These are phyloP conservation scores for Sturnus vulgaris DNA, from an alignment of 2,113 vertebrate genomes.

Conservation along the genomic window DNA sequence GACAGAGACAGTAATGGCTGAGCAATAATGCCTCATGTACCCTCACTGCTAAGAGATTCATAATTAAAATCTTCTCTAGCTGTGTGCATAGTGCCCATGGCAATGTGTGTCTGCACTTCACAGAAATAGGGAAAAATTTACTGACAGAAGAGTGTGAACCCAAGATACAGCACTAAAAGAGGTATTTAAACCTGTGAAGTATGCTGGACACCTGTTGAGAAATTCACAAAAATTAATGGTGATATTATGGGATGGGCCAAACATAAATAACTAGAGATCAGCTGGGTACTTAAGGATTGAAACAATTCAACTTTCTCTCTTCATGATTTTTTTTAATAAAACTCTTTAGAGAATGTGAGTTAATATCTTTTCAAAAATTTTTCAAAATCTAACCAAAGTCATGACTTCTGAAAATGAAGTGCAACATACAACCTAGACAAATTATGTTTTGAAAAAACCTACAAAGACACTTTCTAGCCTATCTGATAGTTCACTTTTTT, in stretches of 20 bases:
- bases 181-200: background rate
- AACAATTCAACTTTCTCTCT: background rate
- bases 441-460: background rate
- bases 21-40: background rate
- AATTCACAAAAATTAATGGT: background rate
- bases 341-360: background rate
- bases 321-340: background rate
- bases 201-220: background rate
- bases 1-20: background rate
- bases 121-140: background rate
- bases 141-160: background rate
- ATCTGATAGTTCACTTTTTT: background rate
- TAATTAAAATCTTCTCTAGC: constrained; percentile 7
- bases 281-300: background rate
- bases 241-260: background rate
- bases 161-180: background rate
- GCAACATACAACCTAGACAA: background rate
- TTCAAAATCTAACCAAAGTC: background rate
- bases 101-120: background rate
- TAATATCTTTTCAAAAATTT: background rate
- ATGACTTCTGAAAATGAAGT: background rate
- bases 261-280: background rate
- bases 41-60: background rate
- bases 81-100: background rate
- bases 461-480: background rate